Evolutionary conservation across 2,113 vertebrate genomes (phyloP), one percentile per base, ranked within the genome.

Genomic region (Melanerpes formicivorus): DNA sequence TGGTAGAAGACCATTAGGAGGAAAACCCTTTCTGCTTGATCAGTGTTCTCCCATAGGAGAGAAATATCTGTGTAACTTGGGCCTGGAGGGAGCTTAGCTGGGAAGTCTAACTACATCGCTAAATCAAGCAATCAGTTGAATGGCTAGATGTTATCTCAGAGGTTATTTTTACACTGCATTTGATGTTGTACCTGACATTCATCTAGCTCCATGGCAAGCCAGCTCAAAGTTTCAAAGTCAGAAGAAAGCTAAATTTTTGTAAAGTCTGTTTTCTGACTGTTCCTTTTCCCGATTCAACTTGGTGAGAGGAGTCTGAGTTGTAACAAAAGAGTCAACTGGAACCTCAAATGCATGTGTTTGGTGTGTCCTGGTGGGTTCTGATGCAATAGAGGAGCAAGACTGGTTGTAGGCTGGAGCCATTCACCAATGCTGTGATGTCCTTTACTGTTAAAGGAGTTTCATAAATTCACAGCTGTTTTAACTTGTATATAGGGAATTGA

Each of bases 281-380:
- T 85, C 12, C 10, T 71, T 80, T 78, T 75, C 27, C 27, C 48
- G 18, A 81, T 87, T 5, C 6, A 30, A 11, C 18, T 78, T 18
- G 3, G 1, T 56, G 74, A 81, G 21, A 27, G 71, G 42, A 72
- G 8, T 27, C 25, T 32, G 21, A 71, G 14, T 59, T 75, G 19
- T 8, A 54, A 23, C 23, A 54, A 16, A 37, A n/a, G 18, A 25
- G 11, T 56, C 30, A 75, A 22, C 34, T 87, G 27, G 22, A 82
- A 29, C 37, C 9, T 62, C 27, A 80, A 44, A 56, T 6, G 5
- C 6, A 8, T 0, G 0, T 37, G 6, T 4, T 3, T 83, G 9
- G 18, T 66, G 6, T 67, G 19, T 55, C 19, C 48, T 62, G 42
- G 14, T 14, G 13, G 14, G 42, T 15, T 54, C 19, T 6, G n/a